These are phyloP conservation scores for Caradrina clavipalpis DNA, from an alignment of 2,888 invertebrate genomes.

Conservation along the genomic window DNA sequence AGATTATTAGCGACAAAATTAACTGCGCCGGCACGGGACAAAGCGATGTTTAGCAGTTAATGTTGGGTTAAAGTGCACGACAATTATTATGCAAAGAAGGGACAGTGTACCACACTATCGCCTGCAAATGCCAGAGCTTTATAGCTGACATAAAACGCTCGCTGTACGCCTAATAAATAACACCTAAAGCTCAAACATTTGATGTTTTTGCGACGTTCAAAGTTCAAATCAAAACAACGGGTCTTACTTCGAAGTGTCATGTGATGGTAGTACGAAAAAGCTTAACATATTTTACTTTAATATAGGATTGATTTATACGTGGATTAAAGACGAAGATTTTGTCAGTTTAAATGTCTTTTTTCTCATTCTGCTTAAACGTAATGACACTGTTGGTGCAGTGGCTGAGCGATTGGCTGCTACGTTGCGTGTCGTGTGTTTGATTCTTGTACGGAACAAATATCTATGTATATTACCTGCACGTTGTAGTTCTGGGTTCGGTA, in stretches of 20 bases:
- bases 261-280: too few species aligned
- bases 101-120: slow-evolving; percentile 5
- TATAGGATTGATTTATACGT: too few species aligned
- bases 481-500: too few species aligned
- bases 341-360: too few species aligned
- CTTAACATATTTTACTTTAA: too few species aligned
- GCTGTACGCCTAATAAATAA: slow-evolving; percentile 16
- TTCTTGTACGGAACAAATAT: too few species aligned
- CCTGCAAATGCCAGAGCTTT: slow-evolving; percentile 22
- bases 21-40: slow-evolving; percentile 28
- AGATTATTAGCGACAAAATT: slow-evolving; percentile 26
- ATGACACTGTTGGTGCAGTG: too few species aligned
- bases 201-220: background rate
- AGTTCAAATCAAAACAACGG: background rate
- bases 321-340: too few species aligned
- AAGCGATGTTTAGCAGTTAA: slow-evolving; percentile 33
- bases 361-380: too few species aligned
- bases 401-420: too few species aligned
- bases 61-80: slow-evolving; percentile 32
- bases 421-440: too few species aligned
- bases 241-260: background rate
- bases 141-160: slow-evolving; percentile 27
- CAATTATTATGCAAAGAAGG: slow-evolving; percentile 32
- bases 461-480: too few species aligned
- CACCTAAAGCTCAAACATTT: slow-evolving; percentile 10